Percentiles rank a stretch among this genome's conserved stretches.
These are phyloP conservation scores for Corydoras sp. DNA, from an alignment of 2,113 vertebrate species.

Conservation along the genomic window DNA sequence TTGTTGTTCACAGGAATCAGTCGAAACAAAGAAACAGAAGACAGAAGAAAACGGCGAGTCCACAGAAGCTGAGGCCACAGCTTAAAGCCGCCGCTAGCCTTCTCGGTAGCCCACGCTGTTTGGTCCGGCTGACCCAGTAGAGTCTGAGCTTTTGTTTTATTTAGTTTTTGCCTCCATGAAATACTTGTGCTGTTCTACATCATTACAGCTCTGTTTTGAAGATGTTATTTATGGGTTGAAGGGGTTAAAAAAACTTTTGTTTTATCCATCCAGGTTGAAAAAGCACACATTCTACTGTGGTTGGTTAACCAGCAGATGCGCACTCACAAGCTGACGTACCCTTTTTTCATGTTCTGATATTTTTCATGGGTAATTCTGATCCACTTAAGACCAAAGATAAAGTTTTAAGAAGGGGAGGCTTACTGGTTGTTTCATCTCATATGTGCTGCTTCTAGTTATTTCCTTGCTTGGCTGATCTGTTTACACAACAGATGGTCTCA, in stretches of 20 bases:
- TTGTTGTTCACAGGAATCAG: constrained; percentile 56
- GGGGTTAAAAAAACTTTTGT: constrained; percentile 13
- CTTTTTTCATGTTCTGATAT: constrained; percentile 56
- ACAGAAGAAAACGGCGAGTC: constrained; percentile 72
- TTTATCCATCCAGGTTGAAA: not conserved
- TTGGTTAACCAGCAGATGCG: constrained; percentile 65
- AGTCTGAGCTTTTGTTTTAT: constrained; percentile 72
- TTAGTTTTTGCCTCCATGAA: constrained; percentile 55
- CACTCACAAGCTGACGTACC: constrained; percentile 38
- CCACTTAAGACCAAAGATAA: constrained; percentile 78
- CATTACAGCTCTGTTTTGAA: constrained; percentile 64
- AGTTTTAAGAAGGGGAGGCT: constrained; percentile 75
- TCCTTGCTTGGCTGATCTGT: constrained; percentile 60
- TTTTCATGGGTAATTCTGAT: constrained; percentile 64
- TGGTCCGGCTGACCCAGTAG: constrained; percentile 68
- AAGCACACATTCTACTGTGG: constrained; percentile 72
- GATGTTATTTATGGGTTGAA: constrained; percentile 82
- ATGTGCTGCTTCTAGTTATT: constrained; percentile 70
- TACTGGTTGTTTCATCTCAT: constrained; percentile 57
- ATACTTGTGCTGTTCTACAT: constrained; percentile 70
- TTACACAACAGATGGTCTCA: constrained; percentile 62
- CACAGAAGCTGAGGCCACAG: constrained; percentile 71
- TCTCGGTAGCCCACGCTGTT: constrained; percentile 61
- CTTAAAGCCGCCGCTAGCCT: constrained; percentile 53
- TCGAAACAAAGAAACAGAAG: constrained; percentile 76